Evolutionary conservation across 2,113 vertebrate species (phyloP).

Genomic region (Sinocyclocheilus anophthalmus): DNA sequence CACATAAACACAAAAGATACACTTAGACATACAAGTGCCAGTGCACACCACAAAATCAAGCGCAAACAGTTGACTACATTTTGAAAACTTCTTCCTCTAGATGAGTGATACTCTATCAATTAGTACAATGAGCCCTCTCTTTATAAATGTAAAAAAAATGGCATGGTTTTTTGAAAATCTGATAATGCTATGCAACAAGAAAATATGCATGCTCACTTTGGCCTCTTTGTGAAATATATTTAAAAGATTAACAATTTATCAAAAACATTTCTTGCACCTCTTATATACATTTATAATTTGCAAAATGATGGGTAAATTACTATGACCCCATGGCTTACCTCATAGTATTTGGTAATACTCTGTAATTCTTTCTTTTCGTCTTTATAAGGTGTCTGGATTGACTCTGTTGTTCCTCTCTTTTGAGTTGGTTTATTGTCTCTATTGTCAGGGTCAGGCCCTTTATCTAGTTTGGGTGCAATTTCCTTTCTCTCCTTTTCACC

Average conservation of each 20-base stretch:
- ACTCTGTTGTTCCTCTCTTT: conserved; percentile 73
- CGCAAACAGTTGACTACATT: neutral
- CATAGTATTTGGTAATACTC: conserved; percentile 79
- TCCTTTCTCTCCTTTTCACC: conserved; percentile 66
- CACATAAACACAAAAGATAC: conserved; percentile 27
- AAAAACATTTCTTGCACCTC: neutral
- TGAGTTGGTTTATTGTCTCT: conserved; percentile 67
- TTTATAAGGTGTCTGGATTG: conserved; percentile 65
- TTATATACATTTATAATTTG: neutral
- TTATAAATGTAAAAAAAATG: neutral
- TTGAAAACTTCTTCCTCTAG: neutral
- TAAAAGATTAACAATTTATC: neutral
- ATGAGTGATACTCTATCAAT: neutral
- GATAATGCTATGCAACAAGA: neutral
- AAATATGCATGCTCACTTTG: too few relatives aligned
- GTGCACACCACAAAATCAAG: neutral
- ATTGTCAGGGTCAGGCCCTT: conserved; percentile 43
- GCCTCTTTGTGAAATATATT: neutral
- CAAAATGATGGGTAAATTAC: neutral
- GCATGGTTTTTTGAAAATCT: neutral
- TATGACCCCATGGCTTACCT: conserved; percentile 77
- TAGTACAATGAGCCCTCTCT: neutral
- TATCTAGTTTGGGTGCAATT: conserved; percentile 60
- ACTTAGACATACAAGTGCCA: neutral
- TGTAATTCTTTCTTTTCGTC: conserved; percentile 76